These are phyloP conservation scores for Tympanoctomys barrerae DNA, from an alignment of 2,797 vertebrate species.

Conservation along the genomic window DNA sequence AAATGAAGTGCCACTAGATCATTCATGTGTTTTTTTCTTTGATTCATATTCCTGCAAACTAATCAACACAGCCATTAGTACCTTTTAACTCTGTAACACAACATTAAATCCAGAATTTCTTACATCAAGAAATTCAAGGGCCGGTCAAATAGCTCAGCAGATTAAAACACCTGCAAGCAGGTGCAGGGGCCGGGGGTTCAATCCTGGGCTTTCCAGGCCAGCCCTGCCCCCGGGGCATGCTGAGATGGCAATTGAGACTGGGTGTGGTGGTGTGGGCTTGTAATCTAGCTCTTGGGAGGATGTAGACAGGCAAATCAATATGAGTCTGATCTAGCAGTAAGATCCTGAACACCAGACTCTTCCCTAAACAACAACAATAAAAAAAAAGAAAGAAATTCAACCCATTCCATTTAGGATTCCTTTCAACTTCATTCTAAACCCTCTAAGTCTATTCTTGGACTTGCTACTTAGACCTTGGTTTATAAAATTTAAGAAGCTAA, in stretches of 20 bases:
- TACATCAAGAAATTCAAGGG: not conserved
- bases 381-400: not conserved
- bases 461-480: not conserved
- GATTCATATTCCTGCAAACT: not conserved
- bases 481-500: not conserved
- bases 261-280: too few species aligned
- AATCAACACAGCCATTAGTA: not conserved
- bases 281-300: too few species aligned
- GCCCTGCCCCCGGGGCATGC: too few species aligned
- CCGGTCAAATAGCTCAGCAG: too few species aligned
- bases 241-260: too few species aligned
- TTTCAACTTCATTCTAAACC: not conserved
- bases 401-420: not conserved
- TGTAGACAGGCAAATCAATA: too few species aligned
- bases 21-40: not conserved
- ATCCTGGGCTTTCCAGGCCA: too few species aligned
- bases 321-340: too few species aligned
- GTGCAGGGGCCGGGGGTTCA: too few species aligned
- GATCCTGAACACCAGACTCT: too few species aligned
- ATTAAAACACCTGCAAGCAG: too few species aligned
- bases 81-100: not conserved
- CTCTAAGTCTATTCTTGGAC: not conserved
- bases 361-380: too few species aligned
- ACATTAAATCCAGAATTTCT: not conserved
- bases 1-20: not conserved